Conservation (phyloP, 2,113 vertebrate genomes). For the Scytalopus superciliaris region DNA sequence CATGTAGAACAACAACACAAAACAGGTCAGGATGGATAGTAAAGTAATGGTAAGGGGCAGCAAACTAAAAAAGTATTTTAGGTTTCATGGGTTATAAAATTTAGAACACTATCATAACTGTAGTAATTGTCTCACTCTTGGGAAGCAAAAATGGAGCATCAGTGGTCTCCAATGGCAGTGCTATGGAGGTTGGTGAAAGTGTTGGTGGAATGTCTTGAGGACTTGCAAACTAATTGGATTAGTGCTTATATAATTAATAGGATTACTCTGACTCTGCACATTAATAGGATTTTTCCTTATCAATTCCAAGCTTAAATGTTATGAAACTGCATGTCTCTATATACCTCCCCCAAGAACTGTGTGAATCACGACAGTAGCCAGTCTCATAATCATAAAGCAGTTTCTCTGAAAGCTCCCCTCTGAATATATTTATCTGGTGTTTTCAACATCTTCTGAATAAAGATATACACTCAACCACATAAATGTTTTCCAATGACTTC, state of each 20-base stretch:
- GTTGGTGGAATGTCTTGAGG: conserved; percentile 2
- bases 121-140: background rate
- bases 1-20: background rate
- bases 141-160: background rate
- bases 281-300: conserved; percentile 52
- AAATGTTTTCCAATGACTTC: background rate
- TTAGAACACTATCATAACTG: background rate
- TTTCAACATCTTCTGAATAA: background rate
- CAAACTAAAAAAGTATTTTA: background rate
- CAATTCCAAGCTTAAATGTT: background rate
- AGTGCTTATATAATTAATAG: conserved; percentile 44
- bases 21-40: background rate
- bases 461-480: background rate
- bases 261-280: conserved; percentile 15
- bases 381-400: fast-evolving
- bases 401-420: background rate
- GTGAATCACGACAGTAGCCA: background rate
- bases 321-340: background rate
- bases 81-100: background rate
- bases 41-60: background rate
- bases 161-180: background rate
- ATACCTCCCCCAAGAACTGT: background rate
- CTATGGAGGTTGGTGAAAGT: background rate
- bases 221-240: conserved; percentile 48
- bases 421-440: background rate